phyloP scores from a whole-genome alignment of 2,797 vertebrate species.

The Perdix hodgsoniae region DNA sequence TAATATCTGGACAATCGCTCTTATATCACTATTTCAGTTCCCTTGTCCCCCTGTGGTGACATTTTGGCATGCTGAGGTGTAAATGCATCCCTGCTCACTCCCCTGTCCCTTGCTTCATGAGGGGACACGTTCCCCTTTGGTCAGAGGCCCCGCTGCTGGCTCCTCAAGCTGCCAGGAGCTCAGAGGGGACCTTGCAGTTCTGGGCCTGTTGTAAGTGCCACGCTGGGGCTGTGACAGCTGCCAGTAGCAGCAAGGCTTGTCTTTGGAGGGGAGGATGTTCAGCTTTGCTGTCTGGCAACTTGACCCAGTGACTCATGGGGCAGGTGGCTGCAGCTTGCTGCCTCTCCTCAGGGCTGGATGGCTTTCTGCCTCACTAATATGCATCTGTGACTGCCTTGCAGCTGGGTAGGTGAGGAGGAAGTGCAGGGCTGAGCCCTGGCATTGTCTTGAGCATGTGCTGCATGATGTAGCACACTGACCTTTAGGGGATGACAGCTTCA shows the following conservation, averaged over 20 bases:
- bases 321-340: not conserved
- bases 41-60: fast-evolving
- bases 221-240: not conserved
- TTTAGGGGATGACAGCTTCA: not conserved
- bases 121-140: not conserved
- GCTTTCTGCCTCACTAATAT: not conserved
- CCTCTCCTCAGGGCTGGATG: not conserved
- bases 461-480: not conserved
- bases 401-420: not conserved
- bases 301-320: not conserved
- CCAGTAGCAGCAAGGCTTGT: not conserved
- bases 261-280: not conserved
- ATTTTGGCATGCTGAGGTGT: not conserved
- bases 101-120: too few relatives aligned
- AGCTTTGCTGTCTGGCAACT: not conserved
- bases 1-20: not conserved
- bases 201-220: too few relatives aligned
- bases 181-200: not conserved
- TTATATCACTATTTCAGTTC: not conserved
- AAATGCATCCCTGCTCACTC: too few relatives aligned
- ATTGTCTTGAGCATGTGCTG: not conserved
- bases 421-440: not conserved
- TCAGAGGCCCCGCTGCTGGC: not conserved
- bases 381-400: not conserved
- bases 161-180: not conserved